These are phyloP conservation scores for Petrocephalus zakoni DNA, from an alignment of 2,113 vertebrate genomes.

Conservation along the genomic window DNA sequence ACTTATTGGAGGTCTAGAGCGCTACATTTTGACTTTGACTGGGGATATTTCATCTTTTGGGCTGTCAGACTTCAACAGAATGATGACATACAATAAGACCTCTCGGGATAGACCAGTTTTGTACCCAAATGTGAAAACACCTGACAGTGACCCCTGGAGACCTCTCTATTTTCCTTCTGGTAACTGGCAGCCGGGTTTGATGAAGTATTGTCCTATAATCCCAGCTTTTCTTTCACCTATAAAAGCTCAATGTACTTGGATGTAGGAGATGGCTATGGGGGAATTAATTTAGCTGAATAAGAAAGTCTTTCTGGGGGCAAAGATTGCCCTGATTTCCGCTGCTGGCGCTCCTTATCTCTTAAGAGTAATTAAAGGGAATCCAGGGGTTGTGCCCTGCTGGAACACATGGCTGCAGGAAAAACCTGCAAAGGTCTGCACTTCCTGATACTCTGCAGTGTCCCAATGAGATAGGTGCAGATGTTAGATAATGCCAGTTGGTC, in stretches of 20 bases:
- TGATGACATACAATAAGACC: neutral
- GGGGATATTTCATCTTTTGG: neutral
- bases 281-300: constrained; percentile 17
- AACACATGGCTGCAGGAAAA: neutral
- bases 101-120: neutral
- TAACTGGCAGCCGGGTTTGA: neutral
- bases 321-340: neutral
- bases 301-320: neutral
- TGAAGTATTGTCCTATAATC: constrained; percentile 19
- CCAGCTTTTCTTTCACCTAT: neutral
- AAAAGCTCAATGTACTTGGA: neutral
- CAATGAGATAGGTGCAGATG: neutral
- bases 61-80: neutral
- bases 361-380: constrained; percentile 5
- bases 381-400: neutral
- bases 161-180: neutral
- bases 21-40: neutral
- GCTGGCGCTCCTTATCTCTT: neutral
- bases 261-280: neutral
- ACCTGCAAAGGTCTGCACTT: neutral
- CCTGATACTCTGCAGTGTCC: neutral
- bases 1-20: neutral
- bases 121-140: neutral
- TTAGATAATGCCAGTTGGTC: neutral
- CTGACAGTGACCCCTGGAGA: neutral